Conservation (phyloP, 2,113 vertebrate genomes). For the Penelope pileata region DNA sequence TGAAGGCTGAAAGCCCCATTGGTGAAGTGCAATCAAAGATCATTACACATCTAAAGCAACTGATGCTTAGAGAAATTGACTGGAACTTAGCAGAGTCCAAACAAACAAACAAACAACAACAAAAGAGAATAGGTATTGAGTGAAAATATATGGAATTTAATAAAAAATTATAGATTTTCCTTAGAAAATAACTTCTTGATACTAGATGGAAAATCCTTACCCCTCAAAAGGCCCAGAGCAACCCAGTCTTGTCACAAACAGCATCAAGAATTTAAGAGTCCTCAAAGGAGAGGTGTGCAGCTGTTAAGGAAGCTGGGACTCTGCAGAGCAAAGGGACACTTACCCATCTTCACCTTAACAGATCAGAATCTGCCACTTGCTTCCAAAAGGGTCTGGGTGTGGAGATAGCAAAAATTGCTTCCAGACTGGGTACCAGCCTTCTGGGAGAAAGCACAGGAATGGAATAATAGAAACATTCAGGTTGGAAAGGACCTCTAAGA, state of each 20-base stretch:
- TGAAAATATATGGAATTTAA: background rate
- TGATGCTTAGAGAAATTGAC: background rate
- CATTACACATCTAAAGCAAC: background rate
- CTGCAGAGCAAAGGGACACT: background rate
- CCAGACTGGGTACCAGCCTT: background rate
- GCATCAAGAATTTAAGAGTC: background rate
- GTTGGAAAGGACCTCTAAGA: background rate
- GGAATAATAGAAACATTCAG: background rate
- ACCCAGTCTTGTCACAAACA: fast-evolving
- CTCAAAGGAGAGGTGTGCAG: fast-evolving
- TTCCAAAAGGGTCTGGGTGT: background rate
- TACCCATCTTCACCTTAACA: fast-evolving
- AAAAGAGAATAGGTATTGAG: background rate
- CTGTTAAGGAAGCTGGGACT: background rate
- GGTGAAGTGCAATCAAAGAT: background rate
- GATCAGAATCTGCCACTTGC: too few relatives aligned
- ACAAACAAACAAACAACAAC: background rate
- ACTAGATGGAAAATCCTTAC: background rate
- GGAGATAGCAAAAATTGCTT: background rate
- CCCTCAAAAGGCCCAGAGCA: background rate
- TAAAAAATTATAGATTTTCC: background rate
- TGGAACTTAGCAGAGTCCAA: background rate
- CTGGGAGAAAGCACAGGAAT: background rate
- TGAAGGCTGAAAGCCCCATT: background rate
- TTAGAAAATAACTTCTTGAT: background rate